Percentiles rank a stretch among this genome's conserved stretches.
Conservation (phyloP, 2,113 vertebrate genomes). For the Campylomormyrus numenius region DNA sequence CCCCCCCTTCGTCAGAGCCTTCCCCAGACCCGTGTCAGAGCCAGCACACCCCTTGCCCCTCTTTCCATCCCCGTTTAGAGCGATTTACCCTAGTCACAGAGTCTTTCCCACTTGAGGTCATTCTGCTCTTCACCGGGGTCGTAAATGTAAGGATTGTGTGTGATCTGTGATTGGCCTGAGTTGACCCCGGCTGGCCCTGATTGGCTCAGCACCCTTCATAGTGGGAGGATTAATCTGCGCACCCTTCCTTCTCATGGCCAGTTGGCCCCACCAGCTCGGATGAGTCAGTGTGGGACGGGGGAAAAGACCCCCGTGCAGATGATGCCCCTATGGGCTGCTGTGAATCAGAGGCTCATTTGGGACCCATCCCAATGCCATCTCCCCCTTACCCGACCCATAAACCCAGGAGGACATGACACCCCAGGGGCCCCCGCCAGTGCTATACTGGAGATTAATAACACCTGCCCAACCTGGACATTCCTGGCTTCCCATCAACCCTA, state of each 20-base stretch:
- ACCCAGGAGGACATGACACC: conserved; percentile 28
- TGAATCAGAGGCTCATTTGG: background rate
- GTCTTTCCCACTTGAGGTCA: conserved; percentile 3
- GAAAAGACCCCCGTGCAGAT: conserved; percentile 41
- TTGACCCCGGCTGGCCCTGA: background rate
- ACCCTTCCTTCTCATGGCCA: background rate
- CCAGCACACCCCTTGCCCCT: background rate
- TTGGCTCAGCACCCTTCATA: background rate
- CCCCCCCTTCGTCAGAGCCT: conserved; percentile 14
- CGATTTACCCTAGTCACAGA: background rate
- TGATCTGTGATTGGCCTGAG: conserved; percentile 47
- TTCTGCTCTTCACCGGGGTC: background rate
- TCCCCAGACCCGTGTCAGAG: background rate
- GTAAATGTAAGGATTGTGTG: conserved; percentile 34
- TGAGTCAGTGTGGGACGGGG: conserved; percentile 40
- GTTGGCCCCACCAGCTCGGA: background rate
- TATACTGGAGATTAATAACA: conserved; percentile 46
- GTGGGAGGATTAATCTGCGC: background rate
- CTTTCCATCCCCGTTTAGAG: background rate
- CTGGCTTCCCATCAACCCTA: conserved; percentile 49
- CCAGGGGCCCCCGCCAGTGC: conserved; percentile 33
- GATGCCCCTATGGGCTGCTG: background rate
- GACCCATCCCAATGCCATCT: background rate
- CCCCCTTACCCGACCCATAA: conserved; percentile 22
- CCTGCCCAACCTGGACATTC: conserved; percentile 44